Conservation (phyloP, 2,797 vertebrate genomes). For the Acrossocheilus wenchowensis region DNA sequence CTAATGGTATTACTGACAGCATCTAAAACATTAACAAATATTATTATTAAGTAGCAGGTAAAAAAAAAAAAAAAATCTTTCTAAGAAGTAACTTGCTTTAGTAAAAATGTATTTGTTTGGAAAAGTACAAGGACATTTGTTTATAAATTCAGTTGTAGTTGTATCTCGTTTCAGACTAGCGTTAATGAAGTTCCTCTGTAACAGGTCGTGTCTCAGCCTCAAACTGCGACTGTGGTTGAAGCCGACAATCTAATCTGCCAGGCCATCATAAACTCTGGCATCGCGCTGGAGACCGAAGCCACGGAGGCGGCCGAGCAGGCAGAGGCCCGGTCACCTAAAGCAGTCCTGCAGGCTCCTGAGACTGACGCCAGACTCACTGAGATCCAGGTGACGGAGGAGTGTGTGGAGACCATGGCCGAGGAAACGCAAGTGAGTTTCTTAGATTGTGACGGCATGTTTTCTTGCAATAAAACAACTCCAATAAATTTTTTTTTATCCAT, state of each 20-base stretch:
- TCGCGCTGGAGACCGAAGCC: slow-evolving; percentile 81
- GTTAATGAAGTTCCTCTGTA: not conserved
- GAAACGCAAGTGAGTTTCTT: slow-evolving; percentile 55
- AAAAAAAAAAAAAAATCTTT: not conserved
- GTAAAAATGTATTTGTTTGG: not conserved
- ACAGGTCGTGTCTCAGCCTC: slow-evolving; percentile 73
- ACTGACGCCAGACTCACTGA: slow-evolving; percentile 69
- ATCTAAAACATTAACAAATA: too few relatives aligned
- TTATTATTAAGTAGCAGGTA: too few relatives aligned
- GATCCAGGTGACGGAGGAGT: slow-evolving; percentile 81
- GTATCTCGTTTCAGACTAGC: too few relatives aligned
- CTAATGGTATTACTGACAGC: too few relatives aligned
- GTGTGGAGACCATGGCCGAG: slow-evolving; percentile 72
- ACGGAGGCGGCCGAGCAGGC: slow-evolving; percentile 71
- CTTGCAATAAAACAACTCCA: not conserved
- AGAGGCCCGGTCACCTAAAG: slow-evolving; percentile 66
- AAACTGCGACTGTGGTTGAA: slow-evolving; percentile 78
- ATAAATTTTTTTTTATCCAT: not conserved
- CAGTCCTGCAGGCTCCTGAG: slow-evolving; percentile 65
- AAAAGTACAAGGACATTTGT: not conserved
- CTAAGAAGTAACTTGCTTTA: not conserved
- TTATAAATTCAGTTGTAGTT: not conserved
- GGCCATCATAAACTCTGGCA: slow-evolving; percentile 94
- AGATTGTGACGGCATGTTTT: too few relatives aligned
- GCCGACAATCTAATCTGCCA: slow-evolving; percentile 91